Evolutionary conservation across 2,113 vertebrate species (phyloP), one percentile per base, ranked within the genome.

Genomic region (Cyprinodon brontotheroides): DNA sequence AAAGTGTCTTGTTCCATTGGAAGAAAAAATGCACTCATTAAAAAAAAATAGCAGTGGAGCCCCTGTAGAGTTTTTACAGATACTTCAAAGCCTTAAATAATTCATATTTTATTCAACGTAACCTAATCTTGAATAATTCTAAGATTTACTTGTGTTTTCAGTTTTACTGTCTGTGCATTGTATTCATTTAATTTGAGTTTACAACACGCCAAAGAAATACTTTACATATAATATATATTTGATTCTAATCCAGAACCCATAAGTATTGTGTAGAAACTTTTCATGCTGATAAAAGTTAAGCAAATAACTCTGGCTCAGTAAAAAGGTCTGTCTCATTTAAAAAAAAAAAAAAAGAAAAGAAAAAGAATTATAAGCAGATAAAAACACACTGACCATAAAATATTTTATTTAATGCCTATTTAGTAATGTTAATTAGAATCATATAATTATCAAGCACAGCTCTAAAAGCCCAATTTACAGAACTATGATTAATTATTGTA

Each of bases 31-130:
- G 29, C 29, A 29, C 29, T 29, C 29, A 29, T 29, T 29, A 29
- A 29, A 29, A 29, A 29, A 29, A 29, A 29, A 29, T 29, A 1
- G 29, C 29, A 29, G 29, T 29, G 29, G 82, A 60, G 59, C 29
- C 79, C 66, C 57, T 40, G 68, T 67, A 63, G 74, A 22, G 45
- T 36, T 73, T 61, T 61, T 17, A 65, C 64, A 57, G 7, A 53
- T 50, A 50, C 39, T 45, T 14, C 41, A 59, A 20, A 57, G 17
- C 17, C n/a, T 57, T 57, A n/a, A 7, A n/a, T 57, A 20, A n/a
- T 57, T n/a, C n/a, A 57, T 57, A 20, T 57, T 57, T 57, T 29
- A 29, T 29, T 29, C 29, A 29, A 29, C 29, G 29, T 57, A 15
- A 57, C 50, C n/a, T n/a, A n/a, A 41, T 41, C 4, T 41, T 6